Base-by-base conservation (phyloP, 2,888 invertebrate species). In the Automeris io region DNA sequence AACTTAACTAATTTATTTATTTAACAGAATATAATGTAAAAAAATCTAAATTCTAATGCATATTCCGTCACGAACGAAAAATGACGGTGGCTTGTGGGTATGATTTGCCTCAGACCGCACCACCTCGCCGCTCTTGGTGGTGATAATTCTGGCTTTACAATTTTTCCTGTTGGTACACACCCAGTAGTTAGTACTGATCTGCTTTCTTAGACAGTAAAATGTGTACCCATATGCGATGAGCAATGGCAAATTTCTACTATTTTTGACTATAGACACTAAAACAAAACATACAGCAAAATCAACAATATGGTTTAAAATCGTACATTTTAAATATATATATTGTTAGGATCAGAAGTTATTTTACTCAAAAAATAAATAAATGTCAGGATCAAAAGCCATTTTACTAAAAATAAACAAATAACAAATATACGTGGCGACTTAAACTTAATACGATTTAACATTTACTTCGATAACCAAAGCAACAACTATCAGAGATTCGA, bases 181-280 rank as follows among this genome's bases (percentile, higher is more conserved):
- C 38, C 38, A 39, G 26, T 39, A 39, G 19, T 39, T 33, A 2
- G 33, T 33, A 2, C 18, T 11, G 7, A 33, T 19, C 5, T 34
- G 39, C 5, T 29, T 26, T 22, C 29, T 39, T 6, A 22, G 12
- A 9, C 18, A 21, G 16, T 21, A 13, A 34, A 34, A 39, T 1
- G 38, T 34, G 25, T 13, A 39, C 7, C 38, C 39, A 5, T 29
- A 13, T 3, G 7, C 5, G 7, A 34, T 26, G 8, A 39, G 29
- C n/a, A 18, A 5, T 3, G 9, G 13, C 4, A 13, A 5, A 7
- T 33, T 21, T 8, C 26, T 13, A 11, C 9, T 11, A 8, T 21
- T 39, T 6, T 11, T 26, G 1, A 39, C 9, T 7, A 33, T n/a
- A 22, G 5, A 6, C 7, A 11, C 39, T 40, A 19, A n/a, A n/a